A percentile compares a stretch with the other conserved stretches of the same genome.
phyloP scores from a whole-genome alignment of 1,140 invertebrate species.

The Ditylenchus dipsaci region DNA sequence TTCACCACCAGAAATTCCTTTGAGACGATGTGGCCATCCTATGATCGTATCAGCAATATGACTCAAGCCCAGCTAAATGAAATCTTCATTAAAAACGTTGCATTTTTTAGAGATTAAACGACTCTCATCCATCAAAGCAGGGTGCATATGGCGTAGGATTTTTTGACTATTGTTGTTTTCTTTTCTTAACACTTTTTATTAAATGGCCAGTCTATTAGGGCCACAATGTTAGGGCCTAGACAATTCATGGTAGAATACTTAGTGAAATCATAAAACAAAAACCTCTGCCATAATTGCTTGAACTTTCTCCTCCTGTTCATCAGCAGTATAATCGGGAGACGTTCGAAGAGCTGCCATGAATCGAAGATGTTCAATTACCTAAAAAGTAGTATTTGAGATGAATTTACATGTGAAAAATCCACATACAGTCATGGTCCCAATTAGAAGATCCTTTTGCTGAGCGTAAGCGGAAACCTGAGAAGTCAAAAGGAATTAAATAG shows the following conservation, averaged over 20 bases:
- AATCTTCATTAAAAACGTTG: too few species aligned
- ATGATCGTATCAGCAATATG: slow-evolving; percentile 69
- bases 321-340: slow-evolving; percentile 73
- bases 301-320: slow-evolving; percentile 75
- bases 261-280: slow-evolving; percentile 23
- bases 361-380: background rate
- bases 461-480: slow-evolving; percentile 63
- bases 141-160: too few species aligned
- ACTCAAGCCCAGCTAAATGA: slow-evolving; percentile 38
- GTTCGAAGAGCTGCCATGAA: slow-evolving; percentile 78
- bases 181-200: too few species aligned
- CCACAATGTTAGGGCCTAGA: too few species aligned
- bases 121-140: too few species aligned
- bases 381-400: background rate
- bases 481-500: slow-evolving; percentile 58
- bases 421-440: slow-evolving; percentile 63
- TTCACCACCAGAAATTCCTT: slow-evolving; percentile 91
- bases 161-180: too few species aligned
- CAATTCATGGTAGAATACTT: too few species aligned
- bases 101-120: too few species aligned
- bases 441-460: slow-evolving; percentile 66
- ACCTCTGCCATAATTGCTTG: slow-evolving; percentile 79
- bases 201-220: too few species aligned
- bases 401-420: slow-evolving; percentile 19
- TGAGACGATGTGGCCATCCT: slow-evolving; percentile 75